Percentiles rank a stretch among this genome's conserved stretches.
Evolutionary conservation across 2,113 vertebrate species (phyloP).

Genomic region (Carlito syrichta): DNA sequence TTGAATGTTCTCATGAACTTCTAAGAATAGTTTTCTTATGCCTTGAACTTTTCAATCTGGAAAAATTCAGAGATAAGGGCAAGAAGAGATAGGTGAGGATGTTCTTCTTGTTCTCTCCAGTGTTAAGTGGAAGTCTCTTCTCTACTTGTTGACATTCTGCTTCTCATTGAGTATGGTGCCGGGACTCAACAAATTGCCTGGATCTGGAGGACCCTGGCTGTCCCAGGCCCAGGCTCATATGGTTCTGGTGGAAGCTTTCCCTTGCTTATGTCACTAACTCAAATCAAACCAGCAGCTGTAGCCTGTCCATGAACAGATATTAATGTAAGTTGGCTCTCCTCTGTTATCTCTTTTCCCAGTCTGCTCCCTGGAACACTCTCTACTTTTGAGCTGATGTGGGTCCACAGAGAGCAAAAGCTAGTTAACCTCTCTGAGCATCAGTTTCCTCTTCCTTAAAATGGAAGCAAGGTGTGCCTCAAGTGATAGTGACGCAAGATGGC

Average conservation of each 20-base stretch:
- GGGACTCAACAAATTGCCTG: not conserved
- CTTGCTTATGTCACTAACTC: too few species aligned
- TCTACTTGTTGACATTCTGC: not conserved
- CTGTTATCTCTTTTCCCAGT: not conserved
- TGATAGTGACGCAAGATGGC: too few species aligned
- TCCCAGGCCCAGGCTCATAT: not conserved
- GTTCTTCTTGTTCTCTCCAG: not conserved
- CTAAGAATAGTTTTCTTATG: not conserved
- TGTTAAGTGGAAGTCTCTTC: not conserved
- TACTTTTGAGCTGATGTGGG: not conserved
- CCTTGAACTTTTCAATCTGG: not conserved
- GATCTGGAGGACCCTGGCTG: not conserved
- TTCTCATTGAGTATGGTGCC: not conserved
- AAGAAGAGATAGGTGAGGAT: not conserved
- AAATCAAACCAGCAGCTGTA: not conserved
- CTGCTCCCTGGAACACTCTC: not conserved
- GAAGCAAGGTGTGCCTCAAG: too few species aligned
- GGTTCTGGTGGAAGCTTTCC: not conserved
- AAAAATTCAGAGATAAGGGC: not conserved
- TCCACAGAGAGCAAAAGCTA: not conserved
- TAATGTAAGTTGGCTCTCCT: not conserved
- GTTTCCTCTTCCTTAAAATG: not conserved
- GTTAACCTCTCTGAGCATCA: not conserved
- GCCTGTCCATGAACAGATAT: rapidly evolving
- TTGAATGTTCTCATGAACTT: not conserved